Percentiles rank a stretch among this genome's conserved stretches.
phyloP scores from a whole-genome alignment of 2,113 vertebrate species.

The Grammomys surdaster region DNA sequence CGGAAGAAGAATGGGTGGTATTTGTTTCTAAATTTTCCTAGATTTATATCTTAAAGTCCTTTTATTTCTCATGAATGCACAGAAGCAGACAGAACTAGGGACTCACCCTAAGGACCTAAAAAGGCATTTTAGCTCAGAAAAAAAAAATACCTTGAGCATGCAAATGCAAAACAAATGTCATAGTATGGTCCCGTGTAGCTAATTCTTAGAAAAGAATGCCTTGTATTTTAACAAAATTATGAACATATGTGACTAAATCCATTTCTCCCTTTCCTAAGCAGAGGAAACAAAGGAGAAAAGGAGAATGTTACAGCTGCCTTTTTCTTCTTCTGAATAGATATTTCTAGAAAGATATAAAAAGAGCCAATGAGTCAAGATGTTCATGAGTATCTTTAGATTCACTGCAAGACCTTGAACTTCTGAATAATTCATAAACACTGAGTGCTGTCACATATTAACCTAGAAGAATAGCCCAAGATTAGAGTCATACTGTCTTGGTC shows the following conservation, averaged over 20 bases:
- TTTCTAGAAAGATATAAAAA: constrained; percentile 32
- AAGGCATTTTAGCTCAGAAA: constrained; percentile 61
- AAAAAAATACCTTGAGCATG: constrained; percentile 9
- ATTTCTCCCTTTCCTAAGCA: not conserved
- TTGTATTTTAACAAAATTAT: constrained; percentile 64
- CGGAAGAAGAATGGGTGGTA: constrained; percentile 59
- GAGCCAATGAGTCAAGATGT: constrained; percentile 66
- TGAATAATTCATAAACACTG: constrained; percentile 50
- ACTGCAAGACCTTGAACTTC: not conserved
- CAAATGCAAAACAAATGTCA: constrained; percentile 53
- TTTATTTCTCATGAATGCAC: constrained; percentile 54
- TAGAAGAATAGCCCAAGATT: constrained; percentile 26
- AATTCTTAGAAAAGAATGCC: constrained; percentile 57
- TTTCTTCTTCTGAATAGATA: constrained; percentile 24
- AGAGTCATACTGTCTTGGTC: not conserved
- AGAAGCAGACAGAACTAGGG: constrained; percentile 72
- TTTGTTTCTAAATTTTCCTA: constrained; percentile 79
- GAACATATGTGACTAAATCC: constrained; percentile 53
- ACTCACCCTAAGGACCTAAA: constrained; percentile 54
- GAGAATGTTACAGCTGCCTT: not conserved
- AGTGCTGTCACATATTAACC: not conserved
- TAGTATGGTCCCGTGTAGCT: not conserved
- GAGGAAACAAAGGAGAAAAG: not conserved
- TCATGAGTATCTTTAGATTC: constrained; percentile 63
- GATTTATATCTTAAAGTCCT: constrained; percentile 79